Evolutionary conservation across 2,797 vertebrate species (phyloP).

Genomic region (Sylvilagus floridanus): DNA sequence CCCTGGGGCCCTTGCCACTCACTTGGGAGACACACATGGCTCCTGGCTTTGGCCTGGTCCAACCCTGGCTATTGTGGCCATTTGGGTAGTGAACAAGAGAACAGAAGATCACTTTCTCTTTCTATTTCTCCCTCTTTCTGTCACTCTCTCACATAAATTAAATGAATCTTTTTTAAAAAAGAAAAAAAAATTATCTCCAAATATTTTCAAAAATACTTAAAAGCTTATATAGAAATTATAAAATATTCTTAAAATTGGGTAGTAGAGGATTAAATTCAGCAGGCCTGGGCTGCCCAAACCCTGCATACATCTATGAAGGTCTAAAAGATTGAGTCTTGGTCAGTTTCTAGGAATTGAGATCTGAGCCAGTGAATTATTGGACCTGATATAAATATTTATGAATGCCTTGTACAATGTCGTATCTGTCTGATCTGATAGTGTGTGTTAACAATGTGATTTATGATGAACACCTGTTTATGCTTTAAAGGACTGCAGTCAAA

Average conservation of each 20-base stretch:
- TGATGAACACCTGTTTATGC: background rate
- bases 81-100: too few species aligned
- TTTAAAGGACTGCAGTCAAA: background rate
- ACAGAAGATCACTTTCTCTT: too few species aligned
- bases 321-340: background rate
- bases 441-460: background rate
- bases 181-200: too few species aligned
- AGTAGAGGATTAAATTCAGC: background rate
- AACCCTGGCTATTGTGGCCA: too few species aligned
- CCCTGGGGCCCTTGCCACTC: too few species aligned
- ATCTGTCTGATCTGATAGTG: background rate
- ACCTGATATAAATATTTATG: background rate
- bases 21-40: too few species aligned
- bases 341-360: background rate
- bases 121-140: too few species aligned
- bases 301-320: background rate
- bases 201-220: background rate
- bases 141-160: too few species aligned
- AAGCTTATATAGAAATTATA: background rate
- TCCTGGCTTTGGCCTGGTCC: too few species aligned
- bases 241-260: background rate
- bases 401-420: background rate
- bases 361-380: background rate
- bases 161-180: too few species aligned
- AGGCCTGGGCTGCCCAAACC: background rate